A percentile compares a stretch with the other conserved stretches of the same genome.
Evolutionary conservation across 2,888 invertebrate genomes (phyloP).

Genomic region (Autographa pulchrina): DNA sequence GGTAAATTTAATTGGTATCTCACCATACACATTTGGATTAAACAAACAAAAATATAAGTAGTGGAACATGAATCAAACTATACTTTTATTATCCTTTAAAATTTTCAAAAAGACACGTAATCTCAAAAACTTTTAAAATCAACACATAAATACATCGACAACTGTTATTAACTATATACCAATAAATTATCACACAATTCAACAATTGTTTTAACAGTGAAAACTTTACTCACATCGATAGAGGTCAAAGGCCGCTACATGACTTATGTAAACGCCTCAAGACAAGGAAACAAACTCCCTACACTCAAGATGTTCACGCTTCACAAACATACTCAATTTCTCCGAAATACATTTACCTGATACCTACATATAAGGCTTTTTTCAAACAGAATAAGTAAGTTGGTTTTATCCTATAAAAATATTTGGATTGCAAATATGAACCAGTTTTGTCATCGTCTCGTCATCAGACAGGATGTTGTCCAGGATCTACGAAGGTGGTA

Average conservation of each 20-base stretch:
- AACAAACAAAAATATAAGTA: no score
- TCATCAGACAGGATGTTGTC: background rate
- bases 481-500: no score
- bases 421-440: background rate
- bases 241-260: background rate
- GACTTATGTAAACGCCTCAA: constrained; percentile 2
- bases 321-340: constrained; percentile 4
- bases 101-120: no score
- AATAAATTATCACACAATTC: background rate
- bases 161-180: background rate
- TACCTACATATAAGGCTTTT: background rate
- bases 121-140: no score
- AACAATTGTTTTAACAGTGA: background rate
- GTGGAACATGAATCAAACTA: background rate
- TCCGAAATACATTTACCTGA: constrained; percentile 1
- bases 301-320: background rate
- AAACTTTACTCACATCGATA: background rate
- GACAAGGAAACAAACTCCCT: constrained; percentile 2
- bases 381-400: background rate
- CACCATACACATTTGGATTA: no score
- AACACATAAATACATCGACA: background rate
- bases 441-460: background rate
- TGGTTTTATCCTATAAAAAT: background rate
- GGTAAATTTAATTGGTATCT: background rate
- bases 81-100: background rate